These are phyloP conservation scores for Rhinopomastus cyanomelas DNA, from an alignment of 2,113 vertebrate genomes.

Conservation along the genomic window DNA sequence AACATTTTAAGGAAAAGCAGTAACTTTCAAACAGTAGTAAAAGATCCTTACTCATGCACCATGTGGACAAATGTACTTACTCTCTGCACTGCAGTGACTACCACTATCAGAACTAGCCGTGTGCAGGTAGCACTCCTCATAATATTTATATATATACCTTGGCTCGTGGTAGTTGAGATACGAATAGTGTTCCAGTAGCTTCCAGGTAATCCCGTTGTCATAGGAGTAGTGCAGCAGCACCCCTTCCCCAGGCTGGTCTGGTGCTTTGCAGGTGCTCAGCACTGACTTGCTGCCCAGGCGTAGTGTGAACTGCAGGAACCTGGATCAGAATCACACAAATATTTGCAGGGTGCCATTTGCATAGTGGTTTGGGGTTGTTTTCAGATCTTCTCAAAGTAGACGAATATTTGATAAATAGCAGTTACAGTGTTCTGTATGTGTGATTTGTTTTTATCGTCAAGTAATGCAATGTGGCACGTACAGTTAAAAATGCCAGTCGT, in stretches of 20 bases:
- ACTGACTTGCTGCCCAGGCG: conserved; percentile 93
- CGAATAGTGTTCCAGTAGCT: conserved; percentile 91
- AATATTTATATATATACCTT: conserved; percentile 74
- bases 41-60: not conserved
- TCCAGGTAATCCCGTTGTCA: conserved; percentile 97
- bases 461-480: conserved; percentile 30
- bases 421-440: not conserved
- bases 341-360: not conserved
- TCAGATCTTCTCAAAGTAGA: conserved; percentile 36
- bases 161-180: conserved; percentile 96
- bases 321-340: conserved; percentile 53
- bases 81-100: not conserved
- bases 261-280: conserved; percentile 93
- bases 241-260: conserved; percentile 93
- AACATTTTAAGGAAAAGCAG: not conserved
- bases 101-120: not conserved
- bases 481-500: conserved; percentile 73
- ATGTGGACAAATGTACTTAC: not conserved
- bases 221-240: conserved; percentile 94
- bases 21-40: not conserved
- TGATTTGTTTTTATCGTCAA: conserved; percentile 49
- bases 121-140: not conserved
- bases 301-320: conserved; percentile 95
- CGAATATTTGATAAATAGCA: conserved; percentile 32
- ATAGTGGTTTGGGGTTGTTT: not conserved